Conservation (phyloP, 1,140 invertebrate genomes). For the honey bee (Apis mellifera) region Amel_HAv3.1 CM009939.2:5916501-5917000, state of each 20-base stretch:
- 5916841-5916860: no score
- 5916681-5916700: no score
- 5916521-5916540: background rate
- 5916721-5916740: no score
- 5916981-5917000: constrained; percentile 50
- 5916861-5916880: background rate
- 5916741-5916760: no score
- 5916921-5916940: background rate
- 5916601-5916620: background rate
- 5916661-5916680: no score
- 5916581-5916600: background rate
- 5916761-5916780: no score
- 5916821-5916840: no score
- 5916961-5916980: constrained; percentile 47
- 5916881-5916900: background rate
- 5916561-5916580: constrained; percentile 13
- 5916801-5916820: no score
- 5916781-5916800: no score
- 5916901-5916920: constrained; percentile 26
- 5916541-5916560: background rate
- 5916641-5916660: no score
- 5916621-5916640: no score
- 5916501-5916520: background rate
- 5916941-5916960: constrained; percentile 49
- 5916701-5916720: no score